phyloP scores from a whole-genome alignment of 2,888 invertebrate species.

The Parascotia fuliginaria region DNA sequence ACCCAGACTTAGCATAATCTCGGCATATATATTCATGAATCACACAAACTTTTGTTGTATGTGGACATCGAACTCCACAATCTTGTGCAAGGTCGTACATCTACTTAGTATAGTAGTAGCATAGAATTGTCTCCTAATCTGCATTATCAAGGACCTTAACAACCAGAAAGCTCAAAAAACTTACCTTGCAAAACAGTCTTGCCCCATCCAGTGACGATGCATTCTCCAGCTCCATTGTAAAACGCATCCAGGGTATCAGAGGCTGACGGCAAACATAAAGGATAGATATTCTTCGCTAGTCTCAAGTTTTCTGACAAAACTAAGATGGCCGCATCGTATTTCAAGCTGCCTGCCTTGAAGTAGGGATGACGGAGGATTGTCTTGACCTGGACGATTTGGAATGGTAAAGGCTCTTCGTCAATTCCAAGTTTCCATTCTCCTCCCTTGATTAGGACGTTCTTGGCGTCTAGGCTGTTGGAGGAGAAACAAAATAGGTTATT shows the following conservation, averaged over 20 bases:
- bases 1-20: no score
- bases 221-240: slow-evolving; percentile 86
- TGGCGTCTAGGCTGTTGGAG: slow-evolving; percentile 84
- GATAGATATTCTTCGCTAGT: slow-evolving; percentile 89
- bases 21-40: no score
- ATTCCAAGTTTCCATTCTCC: slow-evolving; percentile 94
- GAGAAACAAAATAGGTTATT: neutral
- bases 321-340: slow-evolving; percentile 90
- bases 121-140: no score
- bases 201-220: slow-evolving; percentile 94
- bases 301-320: slow-evolving; percentile 87
- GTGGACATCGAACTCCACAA: no score
- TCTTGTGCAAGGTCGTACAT: no score
- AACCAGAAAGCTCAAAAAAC: slow-evolving; percentile 37
- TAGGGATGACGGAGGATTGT: slow-evolving; percentile 89
- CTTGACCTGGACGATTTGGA: slow-evolving; percentile 91
- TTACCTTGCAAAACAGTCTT: slow-evolving; percentile 91
- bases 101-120: no score
- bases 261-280: slow-evolving; percentile 88
- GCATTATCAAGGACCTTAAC: no score
- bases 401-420: slow-evolving; percentile 92
- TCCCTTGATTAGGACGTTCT: slow-evolving; percentile 90
- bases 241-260: slow-evolving; percentile 83
- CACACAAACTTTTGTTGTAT: no score
- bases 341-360: slow-evolving; percentile 86